These are phyloP conservation scores for Drosophila tripunctata DNA, from an alignment of 2,888 invertebrate genomes.

Conservation along the genomic window DNA sequence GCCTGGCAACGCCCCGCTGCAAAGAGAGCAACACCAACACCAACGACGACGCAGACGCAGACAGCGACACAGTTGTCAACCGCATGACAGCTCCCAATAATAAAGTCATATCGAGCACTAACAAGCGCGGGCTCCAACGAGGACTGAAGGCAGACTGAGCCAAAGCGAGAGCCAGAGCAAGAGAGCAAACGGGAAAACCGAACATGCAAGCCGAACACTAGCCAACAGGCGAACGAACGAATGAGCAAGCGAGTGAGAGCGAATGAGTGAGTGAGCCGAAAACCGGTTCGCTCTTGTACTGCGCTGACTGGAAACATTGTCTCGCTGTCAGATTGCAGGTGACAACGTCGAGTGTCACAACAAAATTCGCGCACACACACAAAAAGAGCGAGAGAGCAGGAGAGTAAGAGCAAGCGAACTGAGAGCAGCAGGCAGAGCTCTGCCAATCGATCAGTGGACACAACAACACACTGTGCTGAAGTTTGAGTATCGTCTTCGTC, in stretches of 20 bases:
- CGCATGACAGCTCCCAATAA: slow-evolving; percentile 78
- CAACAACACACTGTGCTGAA: slow-evolving; percentile 26
- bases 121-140: slow-evolving; percentile 66
- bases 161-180: slow-evolving; percentile 15
- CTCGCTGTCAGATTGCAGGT: slow-evolving; percentile 84
- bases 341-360: slow-evolving; percentile 84
- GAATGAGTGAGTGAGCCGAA: slow-evolving; percentile 36
- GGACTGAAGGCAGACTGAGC: slow-evolving; percentile 45
- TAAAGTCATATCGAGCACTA: slow-evolving; percentile 81
- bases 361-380: slow-evolving; percentile 21
- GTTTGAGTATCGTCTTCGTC: slow-evolving; percentile 45
- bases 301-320: slow-evolving; percentile 56
- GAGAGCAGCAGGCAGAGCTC: slow-evolving; percentile 27
- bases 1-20: slow-evolving; percentile 51
- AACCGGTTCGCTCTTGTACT: slow-evolving; percentile 69
- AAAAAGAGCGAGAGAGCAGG: slow-evolving; percentile 22
- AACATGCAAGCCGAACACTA: too few relatives aligned
- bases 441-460: slow-evolving; percentile 64
- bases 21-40: slow-evolving; percentile 18
- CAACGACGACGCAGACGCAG: slow-evolving; percentile 55
- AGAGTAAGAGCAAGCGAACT: not conserved
- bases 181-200: slow-evolving; percentile 31
- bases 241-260: slow-evolving; percentile 21
- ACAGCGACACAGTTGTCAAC: slow-evolving; percentile 80
- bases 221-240: slow-evolving; percentile 17